These are phyloP conservation scores for Gallinago solitaria DNA, from an alignment of 2,797 vertebrate genomes.

Conservation along the genomic window DNA sequence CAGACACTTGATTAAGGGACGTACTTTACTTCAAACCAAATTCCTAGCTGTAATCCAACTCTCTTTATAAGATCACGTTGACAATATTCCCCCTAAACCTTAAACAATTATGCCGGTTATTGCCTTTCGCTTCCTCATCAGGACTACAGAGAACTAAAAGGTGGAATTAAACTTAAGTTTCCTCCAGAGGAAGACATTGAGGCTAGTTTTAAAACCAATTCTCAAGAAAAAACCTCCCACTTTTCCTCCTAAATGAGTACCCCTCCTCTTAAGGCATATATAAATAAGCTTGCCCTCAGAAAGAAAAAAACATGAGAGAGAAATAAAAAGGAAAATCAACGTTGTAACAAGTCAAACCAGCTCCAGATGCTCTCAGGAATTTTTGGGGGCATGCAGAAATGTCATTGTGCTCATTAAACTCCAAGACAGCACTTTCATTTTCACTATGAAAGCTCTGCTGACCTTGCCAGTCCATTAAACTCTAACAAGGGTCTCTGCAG, in stretches of 20 bases:
- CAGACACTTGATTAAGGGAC: background rate
- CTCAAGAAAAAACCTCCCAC: background rate
- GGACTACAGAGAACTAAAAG: background rate
- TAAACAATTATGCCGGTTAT: background rate
- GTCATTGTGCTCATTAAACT: conserved; percentile 37
- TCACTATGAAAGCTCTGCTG: conserved; percentile 20
- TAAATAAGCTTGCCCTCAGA: background rate
- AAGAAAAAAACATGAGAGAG: background rate
- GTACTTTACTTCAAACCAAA: background rate
- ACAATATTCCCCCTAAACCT: background rate
- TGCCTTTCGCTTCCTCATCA: background rate
- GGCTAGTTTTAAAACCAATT: background rate
- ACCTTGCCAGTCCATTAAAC: conserved; percentile 60
- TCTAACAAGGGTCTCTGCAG: conserved; percentile 34
- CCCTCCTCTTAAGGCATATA: background rate
- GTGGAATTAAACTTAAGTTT: background rate
- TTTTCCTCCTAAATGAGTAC: background rate
- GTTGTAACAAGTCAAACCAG: background rate
- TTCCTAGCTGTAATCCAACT: background rate
- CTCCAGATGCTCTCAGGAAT: conserved; percentile 16
- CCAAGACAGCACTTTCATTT: conserved; percentile 29
- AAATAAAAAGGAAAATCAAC: background rate
- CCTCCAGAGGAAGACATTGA: background rate
- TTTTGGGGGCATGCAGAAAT: conserved; percentile 5
- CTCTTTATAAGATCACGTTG: background rate